Evolutionary conservation across 1,140 invertebrate genomes (phyloP).

Genomic region (Bombus superbus): DNA sequence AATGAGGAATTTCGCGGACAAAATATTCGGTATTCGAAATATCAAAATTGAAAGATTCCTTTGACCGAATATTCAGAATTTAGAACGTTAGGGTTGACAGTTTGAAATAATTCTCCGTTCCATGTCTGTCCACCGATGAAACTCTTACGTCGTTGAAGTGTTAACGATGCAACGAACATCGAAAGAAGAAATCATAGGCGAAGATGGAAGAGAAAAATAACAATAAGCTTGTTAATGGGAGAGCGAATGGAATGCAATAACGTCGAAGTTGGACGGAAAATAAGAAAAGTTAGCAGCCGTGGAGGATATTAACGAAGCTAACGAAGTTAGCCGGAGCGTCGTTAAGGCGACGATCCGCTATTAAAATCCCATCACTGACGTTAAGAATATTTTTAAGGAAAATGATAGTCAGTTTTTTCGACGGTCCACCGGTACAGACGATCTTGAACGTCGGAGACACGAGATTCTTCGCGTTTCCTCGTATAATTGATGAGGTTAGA

Average conservation of each 20-base stretch:
- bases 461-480: slow-evolving; percentile 14
- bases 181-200: no score
- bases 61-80: background rate
- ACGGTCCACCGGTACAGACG: no score
- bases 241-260: slow-evolving; percentile 37
- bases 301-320: slow-evolving; percentile 44
- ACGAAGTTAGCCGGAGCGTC: slow-evolving; percentile 43
- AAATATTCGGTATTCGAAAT: background rate
- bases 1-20: background rate
- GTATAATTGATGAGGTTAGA: slow-evolving; percentile 17
- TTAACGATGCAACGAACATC: no score
- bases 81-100: background rate
- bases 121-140: no score
- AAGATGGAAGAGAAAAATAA: background rate
- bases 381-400: slow-evolving; percentile 49
- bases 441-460: background rate
- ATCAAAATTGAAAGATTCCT: background rate
- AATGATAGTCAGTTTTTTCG: slow-evolving; percentile 36
- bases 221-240: slow-evolving; percentile 23
- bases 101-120: no score
- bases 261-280: slow-evolving; percentile 20
- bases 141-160: no score
- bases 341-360: slow-evolving; percentile 54
- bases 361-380: slow-evolving; percentile 54
- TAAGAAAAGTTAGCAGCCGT: slow-evolving; percentile 30